These are phyloP conservation scores for Ariolimax columbianus DNA, from an alignment of 2,888 invertebrate genomes.

Conservation along the genomic window DNA sequence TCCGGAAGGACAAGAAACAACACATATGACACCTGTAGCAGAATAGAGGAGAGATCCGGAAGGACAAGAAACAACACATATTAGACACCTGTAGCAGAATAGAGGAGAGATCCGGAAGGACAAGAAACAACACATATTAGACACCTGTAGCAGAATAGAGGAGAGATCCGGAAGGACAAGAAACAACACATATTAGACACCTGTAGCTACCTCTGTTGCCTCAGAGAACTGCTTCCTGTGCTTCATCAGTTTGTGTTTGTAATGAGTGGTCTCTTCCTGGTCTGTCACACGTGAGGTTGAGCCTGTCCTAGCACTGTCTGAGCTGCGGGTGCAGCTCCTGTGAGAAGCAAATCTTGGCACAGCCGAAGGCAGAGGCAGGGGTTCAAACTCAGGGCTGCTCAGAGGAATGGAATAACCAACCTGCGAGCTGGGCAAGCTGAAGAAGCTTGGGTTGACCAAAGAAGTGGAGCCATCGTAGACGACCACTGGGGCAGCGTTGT, in stretches of 20 bases:
- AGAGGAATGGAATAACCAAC: conserved; percentile 1
- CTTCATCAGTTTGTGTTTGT: conserved; percentile 49
- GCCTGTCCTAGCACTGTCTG: neutral
- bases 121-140: too few species aligned
- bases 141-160: too few species aligned
- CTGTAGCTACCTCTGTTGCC: too few species aligned
- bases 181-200: too few species aligned
- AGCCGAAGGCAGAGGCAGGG: neutral
- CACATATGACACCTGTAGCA: too few species aligned
- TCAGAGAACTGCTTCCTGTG: conserved; percentile 36
- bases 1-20: too few species aligned
- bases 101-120: too few species aligned
- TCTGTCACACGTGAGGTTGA: neutral
- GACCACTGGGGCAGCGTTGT: neutral
- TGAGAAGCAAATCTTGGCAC: neutral
- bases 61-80: too few species aligned
- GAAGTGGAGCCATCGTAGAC: neutral
- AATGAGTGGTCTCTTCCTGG: conserved; percentile 23
- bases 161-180: too few species aligned
- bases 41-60: too few species aligned
- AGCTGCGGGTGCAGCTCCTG: neutral
- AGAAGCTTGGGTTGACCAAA: neutral
- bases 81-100: too few species aligned
- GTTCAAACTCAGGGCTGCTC: conserved; percentile 10
- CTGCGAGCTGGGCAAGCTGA: neutral